Evolutionary conservation across 1,140 invertebrate species (phyloP).

Genomic region (Drosophila azteca): DNA sequence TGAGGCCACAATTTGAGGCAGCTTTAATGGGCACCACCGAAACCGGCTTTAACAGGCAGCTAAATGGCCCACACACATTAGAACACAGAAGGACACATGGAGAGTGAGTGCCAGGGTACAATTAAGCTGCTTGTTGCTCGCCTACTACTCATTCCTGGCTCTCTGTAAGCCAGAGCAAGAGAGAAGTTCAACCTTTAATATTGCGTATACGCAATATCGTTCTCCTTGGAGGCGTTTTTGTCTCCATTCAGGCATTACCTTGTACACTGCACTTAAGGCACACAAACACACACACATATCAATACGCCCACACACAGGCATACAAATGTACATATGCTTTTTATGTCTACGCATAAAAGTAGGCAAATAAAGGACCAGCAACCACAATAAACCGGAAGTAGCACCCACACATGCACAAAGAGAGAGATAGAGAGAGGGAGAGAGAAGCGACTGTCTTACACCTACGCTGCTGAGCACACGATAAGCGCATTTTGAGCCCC

Average conservation of each 20-base stretch:
- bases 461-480: constrained; percentile 35
- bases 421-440: neutral
- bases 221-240: constrained; percentile 42
- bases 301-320: constrained; percentile 7
- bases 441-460: constrained; percentile 32
- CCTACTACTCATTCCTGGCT: constrained; percentile 30
- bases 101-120: constrained; percentile 41
- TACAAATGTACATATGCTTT: constrained; percentile 39
- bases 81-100: neutral
- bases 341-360: constrained; percentile 74
- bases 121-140: constrained; percentile 58
- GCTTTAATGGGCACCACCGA: constrained; percentile 45
- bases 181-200: too few species aligned
- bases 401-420: constrained; percentile 12
- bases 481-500: constrained; percentile 64
- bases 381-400: constrained; percentile 74
- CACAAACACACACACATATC: constrained; percentile 46
- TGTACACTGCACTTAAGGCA: constrained; percentile 68
- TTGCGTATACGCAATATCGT: constrained; percentile 55
- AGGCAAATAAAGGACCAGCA: constrained; percentile 69
- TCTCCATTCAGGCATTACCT: constrained; percentile 64
- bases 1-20: constrained; percentile 46
- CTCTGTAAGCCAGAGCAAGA: neutral
- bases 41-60: constrained; percentile 30
- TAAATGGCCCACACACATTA: constrained; percentile 27